Evolutionary conservation across 2,797 vertebrate genomes (phyloP).

Genomic region (Pangasius krempfi): DNA sequence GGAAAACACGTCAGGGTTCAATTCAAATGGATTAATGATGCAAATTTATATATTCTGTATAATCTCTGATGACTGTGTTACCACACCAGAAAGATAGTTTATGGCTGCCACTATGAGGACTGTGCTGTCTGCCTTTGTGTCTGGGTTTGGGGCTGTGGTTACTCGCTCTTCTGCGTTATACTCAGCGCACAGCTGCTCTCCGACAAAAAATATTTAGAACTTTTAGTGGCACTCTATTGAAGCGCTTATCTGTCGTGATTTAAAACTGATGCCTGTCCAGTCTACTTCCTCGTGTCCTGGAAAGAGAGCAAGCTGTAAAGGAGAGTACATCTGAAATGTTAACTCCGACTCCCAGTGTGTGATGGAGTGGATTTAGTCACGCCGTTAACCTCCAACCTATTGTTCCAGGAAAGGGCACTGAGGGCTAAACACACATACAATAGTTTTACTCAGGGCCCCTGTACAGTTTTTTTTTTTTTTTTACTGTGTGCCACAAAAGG

Average conservation of each 20-base stretch:
- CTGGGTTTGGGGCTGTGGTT: constrained; percentile 10
- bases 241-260: neutral
- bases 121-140: constrained; percentile 11
- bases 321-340: constrained; percentile 42
- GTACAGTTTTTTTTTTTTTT: neutral
- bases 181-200: neutral
- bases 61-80: neutral
- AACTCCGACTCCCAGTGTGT: constrained; percentile 22
- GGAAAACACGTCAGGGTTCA: neutral
- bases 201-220: neutral
- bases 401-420: constrained; percentile 20
- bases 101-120: neutral
- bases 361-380: constrained; percentile 18
- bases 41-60: neutral
- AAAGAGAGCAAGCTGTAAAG: constrained; percentile 25
- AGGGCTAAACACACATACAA: neutral
- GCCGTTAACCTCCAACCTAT: constrained; percentile 17
- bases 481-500: constrained; percentile 20
- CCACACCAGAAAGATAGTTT: neutral
- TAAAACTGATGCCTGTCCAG: neutral
- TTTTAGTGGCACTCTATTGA: neutral
- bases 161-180: neutral
- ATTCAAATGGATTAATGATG: neutral
- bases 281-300: neutral
- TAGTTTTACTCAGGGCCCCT: neutral